Conservation (phyloP, 2,113 vertebrate species). For the Toxotes jaculatrix region DNA sequence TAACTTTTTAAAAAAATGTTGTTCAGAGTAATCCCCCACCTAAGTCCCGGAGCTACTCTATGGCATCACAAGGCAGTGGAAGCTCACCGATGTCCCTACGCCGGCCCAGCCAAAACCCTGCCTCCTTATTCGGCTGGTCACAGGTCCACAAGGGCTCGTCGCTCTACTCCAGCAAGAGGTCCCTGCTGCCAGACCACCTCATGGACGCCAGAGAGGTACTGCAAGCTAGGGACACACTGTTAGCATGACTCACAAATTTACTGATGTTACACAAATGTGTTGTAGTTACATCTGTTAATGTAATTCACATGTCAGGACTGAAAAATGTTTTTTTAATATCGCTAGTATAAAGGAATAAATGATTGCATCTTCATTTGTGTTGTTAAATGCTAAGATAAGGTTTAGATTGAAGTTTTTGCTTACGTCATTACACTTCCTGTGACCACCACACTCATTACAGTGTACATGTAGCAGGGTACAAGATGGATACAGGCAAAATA, state of each 20-base stretch:
- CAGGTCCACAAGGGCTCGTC: constrained; percentile 87
- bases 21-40: constrained; percentile 94
- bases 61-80: constrained; percentile 93
- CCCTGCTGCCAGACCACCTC: constrained; percentile 94
- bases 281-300: too few relatives aligned
- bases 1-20: neutral
- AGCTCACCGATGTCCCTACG: constrained; percentile 92
- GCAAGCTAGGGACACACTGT: constrained; percentile 10
- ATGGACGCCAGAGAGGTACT: constrained; percentile 95
- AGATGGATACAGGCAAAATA: neutral
- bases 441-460: neutral
- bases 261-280: neutral
- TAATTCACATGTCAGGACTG: too few relatives aligned
- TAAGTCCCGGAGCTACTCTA: constrained; percentile 95
- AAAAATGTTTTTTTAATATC: too few relatives aligned
- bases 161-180: constrained; percentile 87
- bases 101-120: constrained; percentile 90
- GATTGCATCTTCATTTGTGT: too few relatives aligned
- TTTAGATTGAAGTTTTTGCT: too few relatives aligned
- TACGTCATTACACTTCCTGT: neutral
- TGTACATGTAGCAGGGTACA: neutral
- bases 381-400: too few relatives aligned
- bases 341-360: too few relatives aligned
- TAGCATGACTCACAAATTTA: neutral
- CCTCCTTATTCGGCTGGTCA: constrained; percentile 88